phyloP scores from a whole-genome alignment of 2,888 invertebrate genomes.

The Eremobia ochroleuca region DNA sequence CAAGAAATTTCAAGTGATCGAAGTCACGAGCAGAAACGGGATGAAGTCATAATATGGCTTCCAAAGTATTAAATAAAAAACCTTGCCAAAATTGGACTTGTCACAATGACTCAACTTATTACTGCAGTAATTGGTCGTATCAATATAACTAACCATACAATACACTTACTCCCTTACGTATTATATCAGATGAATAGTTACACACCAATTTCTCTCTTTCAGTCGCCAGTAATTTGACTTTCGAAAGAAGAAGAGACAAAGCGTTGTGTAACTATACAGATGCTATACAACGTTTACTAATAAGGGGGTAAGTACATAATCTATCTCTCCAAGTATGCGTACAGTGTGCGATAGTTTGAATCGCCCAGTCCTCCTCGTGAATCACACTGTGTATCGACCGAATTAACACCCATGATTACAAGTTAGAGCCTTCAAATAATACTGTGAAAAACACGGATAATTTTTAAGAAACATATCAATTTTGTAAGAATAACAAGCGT shows the following conservation, averaged over 20 bases:
- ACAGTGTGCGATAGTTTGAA: background rate
- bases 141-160: constrained; percentile 11
- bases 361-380: constrained; percentile 10
- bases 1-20: too few relatives aligned
- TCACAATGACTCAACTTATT: background rate
- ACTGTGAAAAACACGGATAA: constrained; percentile 11
- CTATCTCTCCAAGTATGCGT: background rate
- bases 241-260: too few relatives aligned
- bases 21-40: background rate
- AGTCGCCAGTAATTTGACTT: too few relatives aligned
- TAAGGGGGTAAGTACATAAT: constrained; percentile 18
- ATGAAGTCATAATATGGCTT: background rate
- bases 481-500: constrained; percentile 12
- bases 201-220: too few relatives aligned
- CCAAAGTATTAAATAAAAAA: background rate
- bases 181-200: too few relatives aligned
- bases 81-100: background rate
- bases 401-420: constrained; percentile 22
- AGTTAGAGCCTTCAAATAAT: constrained; percentile 9
- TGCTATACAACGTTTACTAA: too few relatives aligned
- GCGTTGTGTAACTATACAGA: too few relatives aligned
- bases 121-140: constrained; percentile 9
- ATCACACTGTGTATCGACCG: constrained; percentile 27
- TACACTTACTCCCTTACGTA: too few relatives aligned
- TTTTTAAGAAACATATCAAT: constrained; percentile 24